Base-by-base conservation (phyloP, 2,797 vertebrate genomes). In the Pelobates cultripes region DNA sequence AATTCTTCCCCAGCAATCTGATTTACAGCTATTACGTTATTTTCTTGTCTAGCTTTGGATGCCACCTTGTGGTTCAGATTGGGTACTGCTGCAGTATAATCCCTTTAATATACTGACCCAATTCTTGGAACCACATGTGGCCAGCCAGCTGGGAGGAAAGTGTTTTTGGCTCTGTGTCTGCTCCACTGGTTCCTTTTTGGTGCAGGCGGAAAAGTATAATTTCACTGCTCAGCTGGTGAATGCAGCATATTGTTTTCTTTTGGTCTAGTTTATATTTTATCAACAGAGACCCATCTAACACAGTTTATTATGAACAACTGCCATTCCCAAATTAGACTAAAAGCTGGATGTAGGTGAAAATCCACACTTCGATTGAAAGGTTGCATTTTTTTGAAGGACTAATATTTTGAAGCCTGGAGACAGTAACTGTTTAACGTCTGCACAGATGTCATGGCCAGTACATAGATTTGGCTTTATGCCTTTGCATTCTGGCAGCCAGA, bases 31-130 rank as follows among this genome's bases (percentile, higher is more conserved):
- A 14, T 55, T 28, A 4, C n/a, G 10, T 4, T 43, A 47, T 44
- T 44, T 47, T 15, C 15, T 70, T 14, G 44, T 17, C 12, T 28
- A 40, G 51, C 6, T 6, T 60, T 51, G 1, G 14, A 7, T 44
- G 55, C 78, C 78, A 73, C 45, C 78, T 64, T 10, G 78, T 67
- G 78, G 60, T 6, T 3, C 43, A 43, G 2, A 13, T 10, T 10
- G 6, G 28, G 57, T 41, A 51, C 14, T 71, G 57, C 4, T 47
- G 57, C 42, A 40, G 4, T 57, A 17, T 1, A 43, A 43, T 12
- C 41, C 28, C 28, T 40, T 8, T 47, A 57, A 13, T 57, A 17
- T 55, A 28, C 9, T 75, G 73, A 75, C 15, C 55, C 14, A 43
- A 55, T 55, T 43, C 8, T 8, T 75, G 57, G 60, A 44, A 43